phyloP scores from a whole-genome alignment of 2,888 invertebrate species.

The Pemphredon lugubris region DNA sequence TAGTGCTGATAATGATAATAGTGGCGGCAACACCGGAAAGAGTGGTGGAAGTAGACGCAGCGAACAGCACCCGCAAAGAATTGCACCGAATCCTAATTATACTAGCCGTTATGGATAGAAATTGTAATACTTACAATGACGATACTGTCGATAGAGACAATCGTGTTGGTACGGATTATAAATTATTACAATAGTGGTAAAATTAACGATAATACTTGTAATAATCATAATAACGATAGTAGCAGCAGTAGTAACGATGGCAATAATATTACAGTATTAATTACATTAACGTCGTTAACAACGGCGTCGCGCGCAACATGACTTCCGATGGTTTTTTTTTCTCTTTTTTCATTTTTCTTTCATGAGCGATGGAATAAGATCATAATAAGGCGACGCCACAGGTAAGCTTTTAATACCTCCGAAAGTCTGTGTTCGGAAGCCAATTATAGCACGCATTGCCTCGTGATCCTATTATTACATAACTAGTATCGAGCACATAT shows the following conservation, averaged over 20 bases:
- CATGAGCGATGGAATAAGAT: slow-evolving; percentile 61
- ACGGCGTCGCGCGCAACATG: slow-evolving; percentile 64
- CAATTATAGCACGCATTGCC: slow-evolving; percentile 63
- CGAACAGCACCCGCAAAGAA: slow-evolving; percentile 28
- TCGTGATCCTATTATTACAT: slow-evolving; percentile 62
- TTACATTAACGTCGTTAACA: slow-evolving; percentile 68
- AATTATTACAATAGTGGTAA: slow-evolving; percentile 73
- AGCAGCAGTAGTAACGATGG: slow-evolving; percentile 69
- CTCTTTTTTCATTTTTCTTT: slow-evolving; percentile 17
- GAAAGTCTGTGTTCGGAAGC: slow-evolving; percentile 59
- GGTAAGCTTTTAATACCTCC: slow-evolving; percentile 53
- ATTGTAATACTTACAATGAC: slow-evolving; percentile 63
- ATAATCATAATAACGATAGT: slow-evolving; percentile 70
- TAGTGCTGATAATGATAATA: slow-evolving; percentile 50
- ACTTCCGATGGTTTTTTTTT: slow-evolving; percentile 50
- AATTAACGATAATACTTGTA: slow-evolving; percentile 73
- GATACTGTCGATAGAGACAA: slow-evolving; percentile 50
- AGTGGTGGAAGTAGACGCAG: slow-evolving; percentile 41
- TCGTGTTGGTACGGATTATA: slow-evolving; percentile 64
- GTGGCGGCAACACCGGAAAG: slow-evolving; percentile 18
- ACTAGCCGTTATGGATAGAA: slow-evolving; percentile 49
- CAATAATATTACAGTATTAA: slow-evolving; percentile 69
- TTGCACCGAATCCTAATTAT: slow-evolving; percentile 31
- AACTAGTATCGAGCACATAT: slow-evolving; percentile 65
- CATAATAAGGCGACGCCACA: slow-evolving; percentile 63